phyloP scores from a whole-genome alignment of 2,113 vertebrate species.

The Cebus imitator region DNA sequence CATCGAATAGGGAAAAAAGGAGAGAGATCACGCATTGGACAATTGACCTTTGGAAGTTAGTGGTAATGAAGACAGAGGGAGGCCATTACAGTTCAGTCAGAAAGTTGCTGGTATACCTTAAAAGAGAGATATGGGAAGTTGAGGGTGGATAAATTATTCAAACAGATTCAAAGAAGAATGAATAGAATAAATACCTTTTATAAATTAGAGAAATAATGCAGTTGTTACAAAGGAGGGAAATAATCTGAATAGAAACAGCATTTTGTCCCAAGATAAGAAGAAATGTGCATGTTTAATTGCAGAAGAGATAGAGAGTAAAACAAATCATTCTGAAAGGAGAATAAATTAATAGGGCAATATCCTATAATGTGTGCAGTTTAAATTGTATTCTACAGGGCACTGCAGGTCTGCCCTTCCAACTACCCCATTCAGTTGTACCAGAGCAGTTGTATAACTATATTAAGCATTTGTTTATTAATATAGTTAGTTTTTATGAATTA shows the following conservation, averaged over 20 bases:
- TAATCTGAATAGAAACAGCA: neutral
- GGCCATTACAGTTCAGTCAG: neutral
- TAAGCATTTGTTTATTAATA: neutral
- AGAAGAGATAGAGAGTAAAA: neutral
- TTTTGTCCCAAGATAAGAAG: neutral
- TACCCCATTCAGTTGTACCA: neutral
- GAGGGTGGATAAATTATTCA: neutral
- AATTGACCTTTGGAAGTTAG: neutral
- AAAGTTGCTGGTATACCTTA: neutral
- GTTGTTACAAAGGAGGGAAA: neutral
- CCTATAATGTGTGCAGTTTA: neutral
- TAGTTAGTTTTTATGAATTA: neutral
- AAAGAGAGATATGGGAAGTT: neutral
- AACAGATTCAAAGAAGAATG: neutral
- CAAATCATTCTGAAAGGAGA: neutral
- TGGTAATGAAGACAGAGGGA: neutral
- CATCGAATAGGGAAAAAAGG: neutral
- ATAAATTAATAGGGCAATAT: neutral
- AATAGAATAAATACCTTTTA: neutral
- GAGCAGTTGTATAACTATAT: neutral
- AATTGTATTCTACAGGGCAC: no score
- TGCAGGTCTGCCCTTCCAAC: neutral
- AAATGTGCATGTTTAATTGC: neutral
- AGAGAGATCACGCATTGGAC: neutral
- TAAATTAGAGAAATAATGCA: neutral